Percentiles rank a stretch among this genome's conserved stretches.
phyloP scores from a whole-genome alignment of 2,797 vertebrate genomes.

The Rachycentron canadum region DNA sequence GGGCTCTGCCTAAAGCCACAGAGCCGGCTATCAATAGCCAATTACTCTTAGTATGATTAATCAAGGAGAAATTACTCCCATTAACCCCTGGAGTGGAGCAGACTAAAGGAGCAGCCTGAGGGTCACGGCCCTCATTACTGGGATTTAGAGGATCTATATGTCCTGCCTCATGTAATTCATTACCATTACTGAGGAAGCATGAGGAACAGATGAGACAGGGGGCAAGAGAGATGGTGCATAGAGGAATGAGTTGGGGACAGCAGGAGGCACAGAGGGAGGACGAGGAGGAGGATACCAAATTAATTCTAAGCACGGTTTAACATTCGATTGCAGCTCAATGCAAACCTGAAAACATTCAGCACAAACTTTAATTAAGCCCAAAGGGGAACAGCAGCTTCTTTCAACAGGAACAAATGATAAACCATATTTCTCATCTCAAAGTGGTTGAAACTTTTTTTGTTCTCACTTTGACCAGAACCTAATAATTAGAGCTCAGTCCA shows the following conservation, averaged over 20 bases:
- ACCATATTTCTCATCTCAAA: slow-evolving; percentile 13
- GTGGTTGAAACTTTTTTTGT: background rate
- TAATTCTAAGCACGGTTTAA: slow-evolving; percentile 10
- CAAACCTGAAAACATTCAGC: slow-evolving; percentile 28
- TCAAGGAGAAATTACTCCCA: slow-evolving; percentile 48
- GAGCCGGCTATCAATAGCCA: slow-evolving; percentile 62
- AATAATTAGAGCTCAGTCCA: slow-evolving; percentile 9
- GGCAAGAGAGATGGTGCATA: background rate
- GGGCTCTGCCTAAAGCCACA: slow-evolving; percentile 14
- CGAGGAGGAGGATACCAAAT: background rate
- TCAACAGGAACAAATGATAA: background rate
- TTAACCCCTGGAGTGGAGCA: slow-evolving; percentile 43
- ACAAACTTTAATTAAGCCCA: slow-evolving; percentile 35
- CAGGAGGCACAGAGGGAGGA: background rate
- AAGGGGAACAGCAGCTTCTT: background rate
- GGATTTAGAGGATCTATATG: slow-evolving; percentile 44
- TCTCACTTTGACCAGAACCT: background rate
- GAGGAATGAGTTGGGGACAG: background rate
- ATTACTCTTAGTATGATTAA: slow-evolving; percentile 67
- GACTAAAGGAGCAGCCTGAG: slow-evolving; percentile 16
- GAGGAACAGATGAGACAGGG: slow-evolving; percentile 21
- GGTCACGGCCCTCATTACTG: slow-evolving; percentile 54
- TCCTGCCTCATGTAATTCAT: slow-evolving; percentile 30
- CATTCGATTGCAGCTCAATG: background rate
- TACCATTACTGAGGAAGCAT: slow-evolving; percentile 2